phyloP scores from a whole-genome alignment of 2,113 vertebrate genomes.

The Cygnus buccinator region DNA sequence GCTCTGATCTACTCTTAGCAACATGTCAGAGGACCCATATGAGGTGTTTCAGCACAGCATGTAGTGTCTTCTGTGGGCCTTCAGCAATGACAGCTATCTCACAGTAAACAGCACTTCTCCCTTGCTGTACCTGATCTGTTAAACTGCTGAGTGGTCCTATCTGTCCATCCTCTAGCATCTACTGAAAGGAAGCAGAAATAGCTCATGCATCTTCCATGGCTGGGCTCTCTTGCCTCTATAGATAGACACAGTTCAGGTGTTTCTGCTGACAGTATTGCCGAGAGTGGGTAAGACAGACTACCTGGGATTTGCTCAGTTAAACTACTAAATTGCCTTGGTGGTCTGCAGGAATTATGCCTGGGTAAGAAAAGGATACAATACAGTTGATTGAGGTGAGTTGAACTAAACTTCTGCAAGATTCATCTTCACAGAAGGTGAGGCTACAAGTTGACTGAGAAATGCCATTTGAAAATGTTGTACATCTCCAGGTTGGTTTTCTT shows the following conservation, averaged over 20 bases:
- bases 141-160: neutral
- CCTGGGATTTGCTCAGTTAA: neutral
- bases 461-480: neutral
- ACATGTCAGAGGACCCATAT: neutral
- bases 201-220: neutral
- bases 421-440: neutral
- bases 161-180: neutral
- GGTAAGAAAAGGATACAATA: neutral
- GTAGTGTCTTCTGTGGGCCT: neutral
- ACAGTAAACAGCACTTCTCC: accelerated
- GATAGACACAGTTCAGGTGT: neutral
- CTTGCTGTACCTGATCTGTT: neutral
- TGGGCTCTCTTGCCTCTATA: neutral
- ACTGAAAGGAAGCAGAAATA: neutral
- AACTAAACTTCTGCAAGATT: neutral
- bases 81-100: neutral
- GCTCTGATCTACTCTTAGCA: neutral
- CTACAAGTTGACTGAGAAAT: neutral
- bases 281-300: neutral
- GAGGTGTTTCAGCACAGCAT: neutral
- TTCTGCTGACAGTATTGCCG: neutral
- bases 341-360: neutral
- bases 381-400: neutral
- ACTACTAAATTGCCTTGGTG: neutral
- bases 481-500: neutral